Percentiles rank a stretch among this genome's conserved stretches.
These are phyloP conservation scores for Oxygymnocypris stewartii DNA, from an alignment of 2,113 vertebrate genomes.

Conservation along the genomic window DNA sequence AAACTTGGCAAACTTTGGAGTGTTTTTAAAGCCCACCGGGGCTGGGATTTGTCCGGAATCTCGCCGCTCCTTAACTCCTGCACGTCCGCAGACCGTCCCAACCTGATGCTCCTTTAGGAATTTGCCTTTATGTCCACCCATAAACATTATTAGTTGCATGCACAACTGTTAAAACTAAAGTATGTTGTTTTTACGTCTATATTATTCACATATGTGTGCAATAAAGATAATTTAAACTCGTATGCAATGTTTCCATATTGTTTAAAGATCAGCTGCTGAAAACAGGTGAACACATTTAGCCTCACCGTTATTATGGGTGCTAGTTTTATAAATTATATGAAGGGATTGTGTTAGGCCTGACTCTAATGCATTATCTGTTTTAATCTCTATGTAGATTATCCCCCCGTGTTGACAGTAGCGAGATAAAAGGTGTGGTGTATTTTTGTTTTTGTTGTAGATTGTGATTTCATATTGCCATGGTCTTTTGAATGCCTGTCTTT, in stretches of 20 bases:
- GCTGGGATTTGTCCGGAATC: constrained; percentile 10
- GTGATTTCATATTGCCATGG: background rate
- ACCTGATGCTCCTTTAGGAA: background rate
- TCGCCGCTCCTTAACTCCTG: constrained; percentile 15
- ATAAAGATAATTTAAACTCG: background rate
- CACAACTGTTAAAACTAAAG: background rate
- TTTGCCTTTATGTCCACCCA: background rate
- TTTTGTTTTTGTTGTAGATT: background rate
- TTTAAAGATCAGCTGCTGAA: background rate
- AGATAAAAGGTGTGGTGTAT: background rate
- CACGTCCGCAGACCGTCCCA: background rate
- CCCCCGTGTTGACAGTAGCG: background rate
- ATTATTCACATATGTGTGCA: background rate
- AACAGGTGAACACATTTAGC: background rate
- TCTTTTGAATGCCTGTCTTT: background rate
- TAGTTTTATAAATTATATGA: background rate
- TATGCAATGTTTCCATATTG: background rate
- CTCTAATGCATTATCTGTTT: background rate
- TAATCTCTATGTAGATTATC: background rate
- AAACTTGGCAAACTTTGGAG: background rate
- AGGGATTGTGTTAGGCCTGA: background rate
- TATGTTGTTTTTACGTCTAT: background rate
- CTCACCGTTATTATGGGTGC: background rate
- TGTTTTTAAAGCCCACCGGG: background rate
- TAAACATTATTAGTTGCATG: background rate